Base-by-base conservation (phyloP, 2,888 invertebrate genomes). In the Chalcosyrphus nemorum region DNA sequence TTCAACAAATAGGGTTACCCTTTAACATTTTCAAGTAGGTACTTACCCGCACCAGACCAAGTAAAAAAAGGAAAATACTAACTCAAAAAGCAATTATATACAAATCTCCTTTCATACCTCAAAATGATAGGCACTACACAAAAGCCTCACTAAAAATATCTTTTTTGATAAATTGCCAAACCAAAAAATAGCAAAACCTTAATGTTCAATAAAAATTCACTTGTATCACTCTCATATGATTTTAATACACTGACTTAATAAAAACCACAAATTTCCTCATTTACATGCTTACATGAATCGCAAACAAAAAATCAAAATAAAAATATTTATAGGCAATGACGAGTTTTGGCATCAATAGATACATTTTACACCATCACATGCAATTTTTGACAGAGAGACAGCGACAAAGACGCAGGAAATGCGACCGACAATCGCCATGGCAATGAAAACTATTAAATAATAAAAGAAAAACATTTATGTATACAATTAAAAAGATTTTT, bases 221-320 rank as follows among this genome's bases (percentile, higher is more conserved):
- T 78, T 27, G 63, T 70, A 63, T 65, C 77, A 59, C 81, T 77
- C n/a, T 63, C 27, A 71, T 52, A 38, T 19, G 50, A 76, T 76
- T 70, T 65, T 0, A 43, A 54, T 71, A 32, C 29, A 82, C 77
- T 66, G 52, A 77, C 9, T 56, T 45, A 52, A 4, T 43, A 59
- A 9, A 78, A 57, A 70, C 50, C 7, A 45, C 24, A 56, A 35
- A 61, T 47, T 68, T 78, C 32, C 35, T 19, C 47, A 41, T 63
- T 65, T 66, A 52, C 29, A 52, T 52, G 35, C n/a, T n/a, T n/a
- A n/a, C n/a, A n/a, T n/a, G n/a, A n/a, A n/a, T n/a, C n/a, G n/a
- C 56, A 54, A 43, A 61, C 7, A 52, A 52, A 45, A 63, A 27
- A 21, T 54, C 15, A n/a, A n/a, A 47, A 11, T 4, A 61, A 17